Evolutionary conservation across 1,140 invertebrate species (phyloP), one percentile per base, ranked within the genome.

Genomic region (Pomacea maculata): DNA sequence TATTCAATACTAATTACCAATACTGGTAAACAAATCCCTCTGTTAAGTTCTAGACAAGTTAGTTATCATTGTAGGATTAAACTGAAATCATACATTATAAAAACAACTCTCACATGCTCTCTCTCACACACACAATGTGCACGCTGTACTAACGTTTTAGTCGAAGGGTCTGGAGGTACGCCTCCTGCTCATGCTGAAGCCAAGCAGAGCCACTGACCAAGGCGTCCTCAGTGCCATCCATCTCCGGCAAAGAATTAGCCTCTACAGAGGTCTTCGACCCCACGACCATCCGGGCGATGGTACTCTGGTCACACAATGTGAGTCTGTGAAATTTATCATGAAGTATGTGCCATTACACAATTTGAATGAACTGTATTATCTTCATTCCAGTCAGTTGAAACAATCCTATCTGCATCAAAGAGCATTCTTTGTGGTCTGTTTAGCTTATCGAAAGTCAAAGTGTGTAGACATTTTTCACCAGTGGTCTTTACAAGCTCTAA

Each of bases 111-210:
- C 63, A 67, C 25, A 65, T 19, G 65, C 17, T n/a, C n/a, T 19
- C n/a, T 21, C 25, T 76, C 17, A 55, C 70, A 61, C 29, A 78
- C 45, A 15, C 61, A 55, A 45, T 45, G 15, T 55, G 19, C 75
- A 52, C n/a, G 10, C 9, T n/a, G 67, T 84, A 83, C 85, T 83
- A 82, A 86, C 85, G 83, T 85, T 86, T 86, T 9, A 86, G 80
- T 71, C 82, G 68, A 75, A 86, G 81, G 9, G 82, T 79, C 55
- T 85, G 83, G 34, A 82, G 80, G 64, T 86, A 84, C 11, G 83
- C 82, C 34, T 85, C 82, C 72, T 86, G 85, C 29, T 86, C 85
- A 34, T 86, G 85, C 71, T 79, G 80, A 57, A 86, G 76, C 85
- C 85, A 86, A 61, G 83, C 75, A 65, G 83, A 75, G 61, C 82